Evolutionary conservation across 1,140 invertebrate species (phyloP).

Genomic region (Drosophila melanogaster): Release_6_plus_ISO1_MT NT_037436.4:18201001-18201500

Average conservation of each 20-base stretch:
- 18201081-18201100: constrained; percentile 41
- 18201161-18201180: not conserved
- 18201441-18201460: constrained; percentile 4
- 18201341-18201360: not conserved
- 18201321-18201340: not conserved
- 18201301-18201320: not conserved
- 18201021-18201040: constrained; percentile 45
- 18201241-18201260: too few relatives aligned
- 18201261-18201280: too few relatives aligned
- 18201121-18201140: constrained; percentile 60
- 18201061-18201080: constrained; percentile 30
- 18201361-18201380: not conserved
- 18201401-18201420: not conserved
- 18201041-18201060: constrained; percentile 74
- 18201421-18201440: constrained; percentile 24
- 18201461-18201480: constrained; percentile 36
- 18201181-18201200: constrained; percentile 22
- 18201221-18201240: too few relatives aligned
- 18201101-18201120: constrained; percentile 37
- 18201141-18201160: constrained; percentile 13
- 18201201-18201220: not conserved
- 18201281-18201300: too few relatives aligned
- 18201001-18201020: constrained; percentile 25
- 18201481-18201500: constrained; percentile 41
- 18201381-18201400: not conserved